Percentiles rank a stretch among this genome's conserved stretches.
Evolutionary conservation across 2,888 invertebrate genomes (phyloP).

Genomic region (Biston betularia): DNA sequence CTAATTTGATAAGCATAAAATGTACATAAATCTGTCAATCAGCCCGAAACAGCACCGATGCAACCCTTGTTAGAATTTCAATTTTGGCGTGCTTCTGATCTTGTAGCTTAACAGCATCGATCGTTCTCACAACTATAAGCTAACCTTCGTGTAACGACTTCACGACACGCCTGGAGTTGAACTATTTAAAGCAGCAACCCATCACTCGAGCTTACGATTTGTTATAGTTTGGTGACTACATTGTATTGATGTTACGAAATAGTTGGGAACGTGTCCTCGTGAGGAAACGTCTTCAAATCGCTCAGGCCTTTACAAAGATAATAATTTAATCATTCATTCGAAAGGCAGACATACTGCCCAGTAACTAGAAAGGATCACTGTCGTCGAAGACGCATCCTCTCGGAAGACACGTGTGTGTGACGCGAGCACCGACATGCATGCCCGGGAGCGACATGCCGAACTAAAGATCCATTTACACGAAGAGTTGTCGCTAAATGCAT

Average conservation of each 20-base stretch:
- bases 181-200: constrained; percentile 36
- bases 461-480: constrained; percentile 16
- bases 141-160: constrained; percentile 38
- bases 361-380: neutral
- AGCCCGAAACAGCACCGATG: constrained; percentile 26
- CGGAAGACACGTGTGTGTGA: constrained; percentile 35
- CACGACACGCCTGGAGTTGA: constrained; percentile 49
- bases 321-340: neutral
- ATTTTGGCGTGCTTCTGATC: constrained; percentile 52
- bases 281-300: constrained; percentile 18
- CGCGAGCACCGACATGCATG: constrained; percentile 67
- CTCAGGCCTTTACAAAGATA: neutral
- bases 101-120: constrained; percentile 47
- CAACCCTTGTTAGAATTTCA: constrained; percentile 31
- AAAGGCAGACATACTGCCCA: neutral
- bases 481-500: too few relatives aligned
- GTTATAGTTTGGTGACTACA: constrained; percentile 48
- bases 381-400: constrained; percentile 8
- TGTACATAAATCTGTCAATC: neutral
- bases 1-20: neutral
- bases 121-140: constrained; percentile 26
- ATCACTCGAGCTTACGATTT: constrained; percentile 54
- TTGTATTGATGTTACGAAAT: constrained; percentile 50
- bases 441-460: constrained; percentile 55
- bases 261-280: constrained; percentile 37